Percentiles rank a stretch among this genome's conserved stretches.
Evolutionary conservation across 2,797 vertebrate species (phyloP).

Genomic region (Channa striata): DNA sequence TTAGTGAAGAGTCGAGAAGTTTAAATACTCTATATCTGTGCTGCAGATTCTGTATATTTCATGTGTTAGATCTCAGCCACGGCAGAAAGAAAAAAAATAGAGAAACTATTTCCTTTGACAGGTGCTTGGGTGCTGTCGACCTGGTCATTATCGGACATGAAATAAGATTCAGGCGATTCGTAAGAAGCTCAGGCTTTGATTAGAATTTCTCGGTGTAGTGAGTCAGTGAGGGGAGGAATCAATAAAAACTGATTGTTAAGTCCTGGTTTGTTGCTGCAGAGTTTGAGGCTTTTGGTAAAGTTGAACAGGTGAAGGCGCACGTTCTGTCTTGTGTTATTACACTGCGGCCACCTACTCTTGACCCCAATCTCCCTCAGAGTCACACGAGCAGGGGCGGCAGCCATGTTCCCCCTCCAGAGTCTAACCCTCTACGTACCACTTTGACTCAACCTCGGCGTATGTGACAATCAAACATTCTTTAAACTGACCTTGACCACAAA

Average conservation of each 20-base stretch:
- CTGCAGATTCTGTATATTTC: slow-evolving; percentile 11
- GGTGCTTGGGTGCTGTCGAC: background rate
- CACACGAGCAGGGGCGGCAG: slow-evolving; percentile 29
- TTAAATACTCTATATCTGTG: slow-evolving; percentile 7
- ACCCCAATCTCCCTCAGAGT: slow-evolving; percentile 76
- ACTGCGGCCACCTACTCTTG: slow-evolving; percentile 65
- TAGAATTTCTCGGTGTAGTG: slow-evolving; percentile 12
- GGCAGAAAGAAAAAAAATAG: slow-evolving; percentile 19
- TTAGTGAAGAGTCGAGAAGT: slow-evolving; percentile 18
- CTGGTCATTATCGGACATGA: slow-evolving; percentile 41
- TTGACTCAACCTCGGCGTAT: slow-evolving; percentile 48
- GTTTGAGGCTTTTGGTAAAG: slow-evolving; percentile 57
- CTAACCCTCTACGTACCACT: slow-evolving; percentile 41
- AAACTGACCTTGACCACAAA: slow-evolving; percentile 72
- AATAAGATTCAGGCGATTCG: slow-evolving; percentile 48
- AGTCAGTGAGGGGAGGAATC: slow-evolving; percentile 51
- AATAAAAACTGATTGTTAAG: slow-evolving; percentile 64
- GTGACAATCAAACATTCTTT: slow-evolving; percentile 61
- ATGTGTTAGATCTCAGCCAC: slow-evolving; percentile 9
- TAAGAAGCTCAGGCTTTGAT: slow-evolving; percentile 35
- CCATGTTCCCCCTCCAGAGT: slow-evolving; percentile 17
- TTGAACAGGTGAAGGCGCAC: slow-evolving; percentile 59
- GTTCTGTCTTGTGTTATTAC: slow-evolving; percentile 52
- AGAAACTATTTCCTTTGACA: slow-evolving; percentile 24
- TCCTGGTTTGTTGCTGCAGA: slow-evolving; percentile 41